Evolutionary conservation across 2,113 vertebrate species (phyloP), one percentile per base, ranked within the genome.

Genomic region (Morone chrysops): DNA sequence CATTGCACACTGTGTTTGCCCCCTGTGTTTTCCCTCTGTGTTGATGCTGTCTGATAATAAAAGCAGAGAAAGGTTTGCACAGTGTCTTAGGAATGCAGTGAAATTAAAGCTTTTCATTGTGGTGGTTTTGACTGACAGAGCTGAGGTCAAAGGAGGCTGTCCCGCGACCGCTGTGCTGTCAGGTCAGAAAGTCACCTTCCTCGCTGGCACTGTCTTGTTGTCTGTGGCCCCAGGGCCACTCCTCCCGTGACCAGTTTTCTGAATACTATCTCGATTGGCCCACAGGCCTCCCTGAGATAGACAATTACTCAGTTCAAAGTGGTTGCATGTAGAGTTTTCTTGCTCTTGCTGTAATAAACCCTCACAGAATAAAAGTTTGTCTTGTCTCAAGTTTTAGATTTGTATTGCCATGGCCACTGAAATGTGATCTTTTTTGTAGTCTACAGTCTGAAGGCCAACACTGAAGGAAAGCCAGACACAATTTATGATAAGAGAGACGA

Each of bases 401-500:
- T 82, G 70, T 73, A 74, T 65, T 71, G 79, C 75, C 70, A 72
- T 61, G 75, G 87, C 83, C 4, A 40, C 60, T 51, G 86, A 89
- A 90, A 90, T 87, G 78, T 86, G 80, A 92, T 93, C 75, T 85
- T 86, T 91, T 88, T 87, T 82, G 87, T 87, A 80, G 74, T 83
- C 79, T 45, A 81, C 84, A 83, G 83, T 84, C 66, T 90, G 91
- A 93, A 90, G 89, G 89, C 92, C 89, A 65, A 65, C 73, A 63
- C 77, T 84, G 68, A 92, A 71, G 79, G 56, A 89, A 90, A 89
- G 86, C 83, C 89, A 90, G 78, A 90, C 89, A 89, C 81, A 89
- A 91, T 93, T 93, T 92, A 82, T 81, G 93, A 93, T 92, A 90
- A 93, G 90, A 90, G 83, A 88, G 87, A 85, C 57, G 67, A 92